phyloP scores from a whole-genome alignment of 2,888 invertebrate genomes.

The Drosophila mulleri region DNA sequence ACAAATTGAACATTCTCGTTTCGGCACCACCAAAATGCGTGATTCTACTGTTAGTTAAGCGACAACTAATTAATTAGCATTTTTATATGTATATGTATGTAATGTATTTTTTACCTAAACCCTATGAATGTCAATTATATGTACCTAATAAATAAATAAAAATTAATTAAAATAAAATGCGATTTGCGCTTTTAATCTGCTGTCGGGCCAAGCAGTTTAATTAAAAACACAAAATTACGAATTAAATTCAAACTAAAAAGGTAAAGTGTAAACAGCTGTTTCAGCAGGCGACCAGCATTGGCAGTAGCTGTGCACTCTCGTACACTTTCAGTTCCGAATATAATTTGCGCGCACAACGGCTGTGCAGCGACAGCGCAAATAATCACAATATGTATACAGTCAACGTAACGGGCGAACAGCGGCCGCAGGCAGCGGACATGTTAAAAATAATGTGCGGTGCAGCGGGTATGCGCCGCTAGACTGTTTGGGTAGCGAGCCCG shows the following conservation, averaged over 20 bases:
- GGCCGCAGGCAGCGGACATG: conserved; percentile 1
- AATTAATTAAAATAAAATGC: conserved; percentile 21
- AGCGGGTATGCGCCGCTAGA: background rate
- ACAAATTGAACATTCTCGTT: conserved; percentile 38
- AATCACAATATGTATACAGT: conserved; percentile 22
- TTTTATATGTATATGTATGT: conserved; percentile 51
- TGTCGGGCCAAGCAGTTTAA: background rate
- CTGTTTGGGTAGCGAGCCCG: background rate
- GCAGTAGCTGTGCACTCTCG: background rate
- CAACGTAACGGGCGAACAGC: conserved; percentile 20
- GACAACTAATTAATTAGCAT: conserved; percentile 66
- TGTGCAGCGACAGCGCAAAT: background rate
- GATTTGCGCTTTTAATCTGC: background rate
- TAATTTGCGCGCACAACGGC: no score
- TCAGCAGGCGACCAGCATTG: conserved; percentile 13
- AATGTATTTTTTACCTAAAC: conserved; percentile 66
- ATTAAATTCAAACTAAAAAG: conserved; percentile 9
- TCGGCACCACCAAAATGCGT: conserved; percentile 48
- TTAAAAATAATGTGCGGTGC: background rate
- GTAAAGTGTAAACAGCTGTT: conserved; percentile 15
- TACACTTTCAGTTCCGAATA: background rate
- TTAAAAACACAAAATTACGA: background rate
- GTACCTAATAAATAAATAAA: conserved; percentile 64
- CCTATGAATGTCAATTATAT: conserved; percentile 50
- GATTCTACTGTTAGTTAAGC: conserved; percentile 60